Base-by-base conservation (phyloP, 2,797 vertebrate species). In the Sciurus carolinensis region DNA sequence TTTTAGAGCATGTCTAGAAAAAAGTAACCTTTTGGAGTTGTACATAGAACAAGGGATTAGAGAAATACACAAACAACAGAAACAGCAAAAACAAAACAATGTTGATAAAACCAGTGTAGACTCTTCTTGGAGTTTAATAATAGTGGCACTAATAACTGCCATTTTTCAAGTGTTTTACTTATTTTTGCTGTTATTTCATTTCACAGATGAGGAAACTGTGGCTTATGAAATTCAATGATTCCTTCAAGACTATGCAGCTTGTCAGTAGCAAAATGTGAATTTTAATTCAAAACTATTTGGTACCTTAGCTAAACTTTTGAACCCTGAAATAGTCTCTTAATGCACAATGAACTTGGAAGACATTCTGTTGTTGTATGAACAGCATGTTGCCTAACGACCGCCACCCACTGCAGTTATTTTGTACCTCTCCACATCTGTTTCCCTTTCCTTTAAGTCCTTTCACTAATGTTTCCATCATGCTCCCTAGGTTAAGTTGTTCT, bases 371-470 rank as follows among this genome's bases (percentile, higher is more conserved):
- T 71, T 83, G 64, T 18, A 36, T 10, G 1, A 47, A 33, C 10
- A 67, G 15, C 5, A 42, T 73, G 20, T 33, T n/a, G 1, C 24
- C 82, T 90, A 69, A 18, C 15, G 20, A 72, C 59, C 50, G 6
- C n/a, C 39, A 72, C 15, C 15, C n/a, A 69, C 5, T 59, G 17
- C 44, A 8, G 59, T 50, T 13, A 39, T 95, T 93, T 67, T 66
- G 30, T 81, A 18, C 3, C 20, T 84, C 52, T 89, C 54, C 2
- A n/a, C 4, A 54, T 47, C 24, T 94, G 20, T 50, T 91, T 71
- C 62, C 39, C 47, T 87, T 87, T 73, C n/a, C 18, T 8, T 54
- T 93, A 62, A 87, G 50, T 71, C 39, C 66, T 47, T 93, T 95
- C 36, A 75, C 30, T 64, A 85, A 94, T 87, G 11, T 76, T 39